Conservation (phyloP, 1,140 invertebrate genomes). For the Sitodiplosis mosellana region DNA sequence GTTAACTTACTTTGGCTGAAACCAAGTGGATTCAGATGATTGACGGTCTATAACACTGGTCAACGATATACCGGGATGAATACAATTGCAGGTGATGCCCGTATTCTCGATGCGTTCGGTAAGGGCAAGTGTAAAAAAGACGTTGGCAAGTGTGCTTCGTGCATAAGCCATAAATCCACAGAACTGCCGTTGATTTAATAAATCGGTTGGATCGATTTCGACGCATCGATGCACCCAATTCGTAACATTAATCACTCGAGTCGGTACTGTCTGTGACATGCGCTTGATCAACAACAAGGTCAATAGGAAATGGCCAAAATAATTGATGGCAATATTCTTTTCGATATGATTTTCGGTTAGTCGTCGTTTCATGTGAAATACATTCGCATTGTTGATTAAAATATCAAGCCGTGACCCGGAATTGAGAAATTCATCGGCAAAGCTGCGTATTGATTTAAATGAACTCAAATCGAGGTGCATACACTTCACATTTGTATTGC, state of each 20-base stretch:
- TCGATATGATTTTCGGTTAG: slow-evolving; percentile 45
- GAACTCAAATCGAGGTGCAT: slow-evolving; percentile 21
- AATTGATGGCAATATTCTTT: slow-evolving; percentile 41
- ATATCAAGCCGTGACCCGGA: slow-evolving; percentile 37
- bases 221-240: slow-evolving; percentile 40
- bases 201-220: slow-evolving; percentile 39
- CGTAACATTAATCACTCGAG: slow-evolving; percentile 48
- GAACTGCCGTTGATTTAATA: slow-evolving; percentile 35
- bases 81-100: slow-evolving; percentile 33
- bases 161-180: slow-evolving; percentile 31
- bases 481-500: slow-evolving; percentile 18
- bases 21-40: neutral
- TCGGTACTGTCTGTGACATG: slow-evolving; percentile 32
- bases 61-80: slow-evolving; percentile 38
- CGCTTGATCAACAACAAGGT: slow-evolving; percentile 45
- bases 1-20: neutral
- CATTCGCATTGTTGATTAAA: slow-evolving; percentile 55
- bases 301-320: slow-evolving; percentile 52
- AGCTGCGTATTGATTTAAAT: slow-evolving; percentile 23
- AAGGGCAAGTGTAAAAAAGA: slow-evolving; percentile 45
- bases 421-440: slow-evolving; percentile 26
- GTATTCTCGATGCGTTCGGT: slow-evolving; percentile 32
- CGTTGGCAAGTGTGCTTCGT: slow-evolving; percentile 50
- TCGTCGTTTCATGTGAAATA: slow-evolving; percentile 28
- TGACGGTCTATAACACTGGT: slow-evolving; percentile 28